A percentile compares a stretch with the other conserved stretches of the same genome.
These are phyloP conservation scores for Sesia bembeciformis DNA, from an alignment of 2,888 invertebrate genomes.

Conservation along the genomic window DNA sequence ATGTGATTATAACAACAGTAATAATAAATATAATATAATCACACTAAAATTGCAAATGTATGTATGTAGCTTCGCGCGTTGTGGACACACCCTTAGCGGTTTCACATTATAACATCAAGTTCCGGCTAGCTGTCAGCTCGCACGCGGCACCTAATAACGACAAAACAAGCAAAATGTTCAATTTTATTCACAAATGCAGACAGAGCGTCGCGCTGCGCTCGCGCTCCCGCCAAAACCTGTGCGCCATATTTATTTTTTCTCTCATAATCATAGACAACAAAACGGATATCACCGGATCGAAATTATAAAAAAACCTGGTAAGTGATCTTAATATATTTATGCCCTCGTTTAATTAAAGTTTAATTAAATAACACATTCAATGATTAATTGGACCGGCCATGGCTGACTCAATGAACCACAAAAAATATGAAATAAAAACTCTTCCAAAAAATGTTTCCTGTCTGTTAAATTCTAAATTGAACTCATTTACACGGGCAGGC, in stretches of 20 bases:
- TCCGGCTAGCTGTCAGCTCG: conserved; percentile 36
- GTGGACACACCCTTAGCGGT: conserved; percentile 14
- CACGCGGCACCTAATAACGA: conserved; percentile 2
- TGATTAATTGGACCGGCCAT: not conserved
- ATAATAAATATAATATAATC: too few species aligned
- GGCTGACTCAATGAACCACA: not conserved
- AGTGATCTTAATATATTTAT: not conserved
- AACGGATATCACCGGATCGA: not conserved
- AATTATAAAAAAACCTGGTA: not conserved
- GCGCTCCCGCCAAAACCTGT: conserved; percentile 11
- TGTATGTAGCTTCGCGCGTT: conserved; percentile 1
- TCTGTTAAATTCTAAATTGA: not conserved
- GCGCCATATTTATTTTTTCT: conserved; percentile 12
- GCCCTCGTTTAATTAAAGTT: not conserved
- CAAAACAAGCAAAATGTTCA: conserved; percentile 22
- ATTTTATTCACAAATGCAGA: conserved; percentile 11
- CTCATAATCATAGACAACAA: conserved; percentile 1
- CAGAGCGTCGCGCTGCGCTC: conserved; percentile 4
- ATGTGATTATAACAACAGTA: too few species aligned
- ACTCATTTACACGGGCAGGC: too few species aligned
- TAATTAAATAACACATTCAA: not conserved
- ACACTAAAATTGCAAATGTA: too few species aligned
- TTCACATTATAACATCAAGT: conserved; percentile 17
- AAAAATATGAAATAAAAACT: not conserved
- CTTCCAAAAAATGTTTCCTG: not conserved